Base-by-base conservation (phyloP, 2,888 invertebrate species). In the Spialia ferax region DNA sequence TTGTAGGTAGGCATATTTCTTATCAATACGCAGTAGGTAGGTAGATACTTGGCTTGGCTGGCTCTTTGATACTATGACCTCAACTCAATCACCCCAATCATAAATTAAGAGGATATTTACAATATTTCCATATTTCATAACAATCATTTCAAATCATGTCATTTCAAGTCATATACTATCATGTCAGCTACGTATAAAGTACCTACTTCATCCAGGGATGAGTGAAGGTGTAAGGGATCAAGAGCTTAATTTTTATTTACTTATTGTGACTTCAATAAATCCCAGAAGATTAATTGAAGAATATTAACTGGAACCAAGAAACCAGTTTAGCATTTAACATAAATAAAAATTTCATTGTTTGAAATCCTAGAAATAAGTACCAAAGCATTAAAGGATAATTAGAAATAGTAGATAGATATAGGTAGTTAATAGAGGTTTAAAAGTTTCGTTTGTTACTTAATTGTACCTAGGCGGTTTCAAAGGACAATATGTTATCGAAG, bases 21-120 rank as follows among this genome's bases (percentile, higher is more conserved):
- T 61, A 61, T 61, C 61, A 52, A 22, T 35, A 18, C 62, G 32
- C 61, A 48, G 29, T 32, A n/a, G n/a, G n/a, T n/a, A n/a, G n/a
- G n/a, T n/a, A n/a, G n/a, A n/a, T 29, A 29, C 29, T 55, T 29
- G 59, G 5, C 26, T 26, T 26, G 32, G 32, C 32, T 8, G 7
- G 18, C 45, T 6, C 45, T 45, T 13, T 29, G 59, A 45, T 26
- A 60, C 61, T 61, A 13, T 61, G 50, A 48, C 61, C 61, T n/a
- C 32, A 61, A 5, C 35, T 35, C 11, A 35, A 35, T 35, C 35
- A 35, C 35, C 35, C 35, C 35, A 35, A 35, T 35, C 35, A 35
- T n/a, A 26, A 5, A 5, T 26, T 26, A 26, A 2, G 3, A 4
- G 5, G 3, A 2, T 26, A 26, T 26, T 26, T 4, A 26, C 5